Conservation (phyloP, 1,140 invertebrate species). For the Trachelipus rathkii region DNA sequence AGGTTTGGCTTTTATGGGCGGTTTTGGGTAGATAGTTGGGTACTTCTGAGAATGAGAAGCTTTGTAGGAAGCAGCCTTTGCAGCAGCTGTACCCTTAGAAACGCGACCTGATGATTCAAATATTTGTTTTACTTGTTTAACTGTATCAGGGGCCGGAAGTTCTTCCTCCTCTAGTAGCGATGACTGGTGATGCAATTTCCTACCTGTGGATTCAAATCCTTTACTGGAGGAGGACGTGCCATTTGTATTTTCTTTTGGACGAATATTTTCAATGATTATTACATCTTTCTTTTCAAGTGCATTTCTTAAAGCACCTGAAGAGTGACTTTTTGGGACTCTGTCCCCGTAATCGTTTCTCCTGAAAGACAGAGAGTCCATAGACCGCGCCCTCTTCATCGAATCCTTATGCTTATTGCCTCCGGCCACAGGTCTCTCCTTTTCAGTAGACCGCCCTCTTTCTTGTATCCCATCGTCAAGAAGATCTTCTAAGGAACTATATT, state of each 20-base stretch:
- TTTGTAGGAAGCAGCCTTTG: conserved; percentile 40
- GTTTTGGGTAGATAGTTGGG: neutral
- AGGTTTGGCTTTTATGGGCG: conserved; percentile 2
- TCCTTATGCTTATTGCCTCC: conserved; percentile 50
- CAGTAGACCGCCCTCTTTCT: conserved; percentile 22
- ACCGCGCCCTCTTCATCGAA: conserved; percentile 73
- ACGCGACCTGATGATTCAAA: conserved; percentile 61
- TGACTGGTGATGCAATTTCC: conserved; percentile 46
- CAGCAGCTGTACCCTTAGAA: conserved; percentile 32
- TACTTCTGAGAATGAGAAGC: conserved; percentile 27
- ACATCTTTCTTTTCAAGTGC: conserved; percentile 52
- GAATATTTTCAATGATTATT: conserved; percentile 51
- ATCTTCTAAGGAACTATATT: conserved; percentile 79
- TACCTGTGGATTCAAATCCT: conserved; percentile 27
- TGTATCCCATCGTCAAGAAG: conserved; percentile 62
- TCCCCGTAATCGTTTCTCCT: conserved; percentile 24
- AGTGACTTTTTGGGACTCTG: neutral
- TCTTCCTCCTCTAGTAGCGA: conserved; percentile 62
- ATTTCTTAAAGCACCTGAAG: neutral
- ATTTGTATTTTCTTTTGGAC: conserved; percentile 31
- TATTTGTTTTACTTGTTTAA: conserved; percentile 74
- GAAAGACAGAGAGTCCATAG: conserved; percentile 67
- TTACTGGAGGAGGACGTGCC: conserved; percentile 22
- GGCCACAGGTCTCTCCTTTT: conserved; percentile 32
- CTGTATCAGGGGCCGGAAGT: conserved; percentile 75